phyloP scores from a whole-genome alignment of 2,797 vertebrate species.

The Orientallactaga sibirica region DNA sequence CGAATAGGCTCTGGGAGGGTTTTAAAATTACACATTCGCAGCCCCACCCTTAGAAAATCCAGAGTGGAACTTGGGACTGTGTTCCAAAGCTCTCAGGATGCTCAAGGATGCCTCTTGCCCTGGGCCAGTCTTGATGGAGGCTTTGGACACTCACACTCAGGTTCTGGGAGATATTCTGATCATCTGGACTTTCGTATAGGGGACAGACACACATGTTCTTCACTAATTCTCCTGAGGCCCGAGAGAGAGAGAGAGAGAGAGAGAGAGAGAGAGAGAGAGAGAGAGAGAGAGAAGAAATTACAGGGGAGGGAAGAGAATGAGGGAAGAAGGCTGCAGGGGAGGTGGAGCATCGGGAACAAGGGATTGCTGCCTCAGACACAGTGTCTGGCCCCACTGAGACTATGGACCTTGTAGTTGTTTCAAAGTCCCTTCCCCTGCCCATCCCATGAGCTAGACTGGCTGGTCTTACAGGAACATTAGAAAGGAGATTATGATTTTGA shows the following conservation, averaged over 20 bases:
- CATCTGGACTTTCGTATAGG: background rate
- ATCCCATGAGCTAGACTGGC: background rate
- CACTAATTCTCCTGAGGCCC: background rate
- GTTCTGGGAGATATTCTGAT: background rate
- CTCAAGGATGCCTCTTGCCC: background rate
- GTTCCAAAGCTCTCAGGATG: background rate
- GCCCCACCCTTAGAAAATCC: background rate
- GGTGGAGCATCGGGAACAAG: background rate
- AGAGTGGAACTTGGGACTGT: background rate
- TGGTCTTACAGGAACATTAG: background rate
- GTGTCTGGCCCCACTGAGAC: background rate
- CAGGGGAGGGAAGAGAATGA: fast-evolving
- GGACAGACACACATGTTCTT: background rate
- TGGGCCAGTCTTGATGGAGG: background rate
- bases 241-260: background rate
- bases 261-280: background rate
- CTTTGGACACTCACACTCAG: background rate
- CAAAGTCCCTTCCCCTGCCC: background rate
- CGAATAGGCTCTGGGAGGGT: background rate
- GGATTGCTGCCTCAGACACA: background rate
- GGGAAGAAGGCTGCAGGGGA: background rate
- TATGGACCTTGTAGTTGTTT: background rate
- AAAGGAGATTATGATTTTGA: background rate
- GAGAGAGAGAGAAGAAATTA: background rate
- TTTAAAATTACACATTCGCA: background rate